Conservation (phyloP, 2,113 vertebrate genomes). For the Peromyscus polionotus region DNA sequence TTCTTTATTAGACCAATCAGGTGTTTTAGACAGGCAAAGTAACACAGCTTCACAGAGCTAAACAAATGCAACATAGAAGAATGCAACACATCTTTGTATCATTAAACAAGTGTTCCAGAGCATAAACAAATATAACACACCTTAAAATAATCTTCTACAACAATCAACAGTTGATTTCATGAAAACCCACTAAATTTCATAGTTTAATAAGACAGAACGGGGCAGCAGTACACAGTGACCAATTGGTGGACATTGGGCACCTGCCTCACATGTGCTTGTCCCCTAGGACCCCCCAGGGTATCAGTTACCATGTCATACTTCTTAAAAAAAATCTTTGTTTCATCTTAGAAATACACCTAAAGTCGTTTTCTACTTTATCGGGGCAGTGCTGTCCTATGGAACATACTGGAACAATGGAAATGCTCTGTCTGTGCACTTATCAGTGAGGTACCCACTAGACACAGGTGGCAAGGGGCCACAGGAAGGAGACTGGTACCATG, state of each 20-base stretch:
- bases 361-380: neutral
- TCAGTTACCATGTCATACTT: neutral
- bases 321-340: neutral
- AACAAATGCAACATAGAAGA: neutral
- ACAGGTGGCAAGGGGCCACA: neutral
- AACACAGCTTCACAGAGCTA: neutral
- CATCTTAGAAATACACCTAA: neutral
- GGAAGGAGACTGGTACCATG: neutral
- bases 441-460: neutral
- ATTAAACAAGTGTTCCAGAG: neutral
- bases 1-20: neutral
- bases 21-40: neutral
- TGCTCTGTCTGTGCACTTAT: neutral
- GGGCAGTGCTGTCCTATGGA: neutral
- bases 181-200: neutral
- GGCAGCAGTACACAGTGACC: neutral
- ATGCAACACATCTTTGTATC: neutral
- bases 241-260: neutral
- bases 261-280: neutral
- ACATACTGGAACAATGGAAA: neutral
- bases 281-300: neutral
- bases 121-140: neutral
- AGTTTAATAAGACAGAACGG: neutral
- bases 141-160: neutral
- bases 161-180: neutral